Percentiles rank a stretch among this genome's conserved stretches.
phyloP scores from a whole-genome alignment of 2,113 vertebrate genomes.

The Aptenodytes patagonicus region DNA sequence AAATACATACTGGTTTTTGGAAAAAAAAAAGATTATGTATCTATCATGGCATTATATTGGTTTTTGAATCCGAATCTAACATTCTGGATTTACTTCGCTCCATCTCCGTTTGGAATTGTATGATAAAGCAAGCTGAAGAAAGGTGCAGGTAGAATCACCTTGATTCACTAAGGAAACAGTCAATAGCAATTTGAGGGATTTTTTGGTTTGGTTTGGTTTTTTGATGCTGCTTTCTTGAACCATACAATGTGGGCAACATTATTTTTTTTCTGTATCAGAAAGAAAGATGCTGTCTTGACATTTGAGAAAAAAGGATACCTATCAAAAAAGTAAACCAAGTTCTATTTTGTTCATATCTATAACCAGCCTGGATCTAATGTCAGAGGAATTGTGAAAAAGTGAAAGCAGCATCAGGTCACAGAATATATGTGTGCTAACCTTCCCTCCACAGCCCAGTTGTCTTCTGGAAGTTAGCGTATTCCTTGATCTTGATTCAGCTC shows the following conservation, averaged over 20 bases:
- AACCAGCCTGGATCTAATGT: background rate
- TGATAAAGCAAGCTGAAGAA: background rate
- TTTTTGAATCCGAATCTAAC: background rate
- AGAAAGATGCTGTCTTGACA: background rate
- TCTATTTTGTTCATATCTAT: background rate
- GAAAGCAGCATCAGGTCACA: background rate
- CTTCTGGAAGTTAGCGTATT: background rate
- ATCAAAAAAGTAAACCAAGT: background rate
- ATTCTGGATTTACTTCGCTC: background rate
- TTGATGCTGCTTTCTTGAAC: background rate
- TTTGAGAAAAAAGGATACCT: background rate
- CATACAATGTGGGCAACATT: background rate
- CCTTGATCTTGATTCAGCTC: background rate
- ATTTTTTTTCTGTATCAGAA: background rate
- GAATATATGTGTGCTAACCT: background rate
- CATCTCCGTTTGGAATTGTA: background rate
- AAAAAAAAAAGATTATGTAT: background rate
- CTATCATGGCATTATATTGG: background rate
- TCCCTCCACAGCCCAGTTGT: background rate
- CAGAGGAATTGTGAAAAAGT: background rate
- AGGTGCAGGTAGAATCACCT: background rate
- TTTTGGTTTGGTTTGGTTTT: background rate
- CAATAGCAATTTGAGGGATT: background rate
- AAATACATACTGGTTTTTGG: background rate
- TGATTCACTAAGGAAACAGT: background rate